Conservation (phyloP, 2,888 invertebrate genomes). For the Dryobotodes eremita region DNA sequence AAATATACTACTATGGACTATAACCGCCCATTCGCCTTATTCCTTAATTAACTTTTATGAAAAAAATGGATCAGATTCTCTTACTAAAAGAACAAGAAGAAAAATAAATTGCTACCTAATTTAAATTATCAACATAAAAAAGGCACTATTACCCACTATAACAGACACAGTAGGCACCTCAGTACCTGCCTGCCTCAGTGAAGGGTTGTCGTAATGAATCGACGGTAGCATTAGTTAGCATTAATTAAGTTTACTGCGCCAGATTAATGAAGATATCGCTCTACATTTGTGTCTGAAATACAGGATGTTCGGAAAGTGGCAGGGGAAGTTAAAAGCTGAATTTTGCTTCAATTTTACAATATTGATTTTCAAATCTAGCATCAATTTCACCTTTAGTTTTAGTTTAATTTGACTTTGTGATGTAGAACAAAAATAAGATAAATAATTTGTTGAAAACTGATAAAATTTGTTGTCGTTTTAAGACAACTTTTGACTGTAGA, state of each 20-base stretch:
- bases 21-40: neutral
- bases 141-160: neutral
- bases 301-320: conserved; percentile 66
- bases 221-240: conserved; percentile 84
- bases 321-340: neutral
- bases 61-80: neutral
- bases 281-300: conserved; percentile 62
- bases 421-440: neutral
- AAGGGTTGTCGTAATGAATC: conserved; percentile 80
- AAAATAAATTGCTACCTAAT: neutral
- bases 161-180: neutral
- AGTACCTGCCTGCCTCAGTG: conserved; percentile 20
- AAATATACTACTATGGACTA: neutral
- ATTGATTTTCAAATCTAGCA: neutral
- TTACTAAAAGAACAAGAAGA: neutral
- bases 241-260: conserved; percentile 84
- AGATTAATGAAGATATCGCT: conserved; percentile 84
- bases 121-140: neutral
- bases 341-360: neutral
- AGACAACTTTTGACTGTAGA: neutral
- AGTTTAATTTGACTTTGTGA: neutral
- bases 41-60: neutral
- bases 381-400: neutral
- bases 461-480: neutral
- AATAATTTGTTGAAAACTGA: neutral